phyloP scores from a whole-genome alignment of 2,797 vertebrate genomes.

The Erpetoichthys calabaricus region DNA sequence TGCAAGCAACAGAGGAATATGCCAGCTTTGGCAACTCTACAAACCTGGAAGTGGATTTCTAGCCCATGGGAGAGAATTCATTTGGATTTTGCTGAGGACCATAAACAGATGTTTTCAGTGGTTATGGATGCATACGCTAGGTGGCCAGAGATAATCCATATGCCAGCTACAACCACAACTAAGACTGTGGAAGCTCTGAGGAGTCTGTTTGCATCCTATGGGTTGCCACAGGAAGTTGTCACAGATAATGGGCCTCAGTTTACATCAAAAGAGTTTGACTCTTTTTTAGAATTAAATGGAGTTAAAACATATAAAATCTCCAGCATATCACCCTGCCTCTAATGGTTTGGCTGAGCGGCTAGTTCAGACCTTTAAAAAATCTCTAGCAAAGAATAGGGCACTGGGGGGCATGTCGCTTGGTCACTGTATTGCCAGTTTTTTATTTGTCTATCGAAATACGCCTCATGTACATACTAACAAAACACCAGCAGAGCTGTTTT shows the following conservation, averaged over 20 bases:
- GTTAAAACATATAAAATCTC: conserved; percentile 18
- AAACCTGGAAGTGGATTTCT: too few relatives aligned
- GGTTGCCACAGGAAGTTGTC: background rate
- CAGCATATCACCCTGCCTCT: conserved; percentile 21
- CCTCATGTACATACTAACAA: background rate
- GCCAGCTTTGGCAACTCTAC: too few relatives aligned
- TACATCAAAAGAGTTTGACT: conserved; percentile 16
- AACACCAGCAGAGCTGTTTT: too few relatives aligned
- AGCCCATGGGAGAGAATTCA: too few relatives aligned
- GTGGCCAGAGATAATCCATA: background rate
- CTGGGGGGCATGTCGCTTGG: background rate
- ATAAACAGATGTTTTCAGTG: conserved; percentile 2
- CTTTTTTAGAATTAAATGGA: too few relatives aligned
- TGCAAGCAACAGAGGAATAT: too few relatives aligned
- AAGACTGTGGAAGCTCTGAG: background rate
- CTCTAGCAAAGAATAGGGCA: background rate
- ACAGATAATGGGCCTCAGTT: conserved; percentile 9
- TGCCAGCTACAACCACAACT: background rate
- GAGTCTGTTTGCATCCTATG: background rate
- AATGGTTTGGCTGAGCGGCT: conserved; percentile 19
- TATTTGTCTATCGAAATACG: background rate
- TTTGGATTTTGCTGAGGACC: background rate
- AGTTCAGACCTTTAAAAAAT: conserved; percentile 25
- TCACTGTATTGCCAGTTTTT: too few relatives aligned
- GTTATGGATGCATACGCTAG: background rate